Base-by-base conservation (phyloP, 2,888 invertebrate species). In the Leucoptera coffeella region DNA sequence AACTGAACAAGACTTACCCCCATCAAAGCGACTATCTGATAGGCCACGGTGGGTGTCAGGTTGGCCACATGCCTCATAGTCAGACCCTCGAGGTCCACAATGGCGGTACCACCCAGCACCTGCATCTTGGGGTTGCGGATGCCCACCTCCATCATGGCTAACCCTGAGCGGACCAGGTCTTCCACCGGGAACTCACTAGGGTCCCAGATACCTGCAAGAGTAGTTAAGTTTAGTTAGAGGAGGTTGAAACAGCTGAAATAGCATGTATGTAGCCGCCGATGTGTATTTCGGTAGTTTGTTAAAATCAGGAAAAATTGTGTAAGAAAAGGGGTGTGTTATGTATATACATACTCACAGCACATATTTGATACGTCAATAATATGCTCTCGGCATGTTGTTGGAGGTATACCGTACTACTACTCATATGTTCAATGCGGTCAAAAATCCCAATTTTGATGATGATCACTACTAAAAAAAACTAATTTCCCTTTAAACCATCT, bases 1-100 rank as follows among this genome's bases (percentile, higher is more conserved):
- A n/a, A n/a, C n/a, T n/a, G n/a, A n/a, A n/a, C n/a, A n/a, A n/a
- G 23, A 36, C 52, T 39, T 29, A 67, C 65, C 45, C 67, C 67
- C 45, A 62, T 37, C 2, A 67, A 38, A 12, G 38, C 38, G 2
- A 64, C 62, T 12, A 67, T 61, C 37, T 65, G 65, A 30, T 64
- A 55, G 0, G 65, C 65, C 2, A 65, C 43, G 2, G 59, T 49
- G 0, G 67, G 67, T 1, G 64, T 65, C 11, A 67, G 30, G 0
- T 52, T 36, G 0, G 65, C 38, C 6, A 58, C 46, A 14, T 67
- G 67, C 2, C 47, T 37, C 19, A 65, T 21, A 2, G 55, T 44
- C 11, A 64, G 23, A 1, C 59, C 59, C 9, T 52, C 52, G 26
- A 64, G 35, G 38, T 67, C 67, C 2, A 65, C 47, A 1, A 67